A percentile compares a stretch with the other conserved stretches of the same genome.
Evolutionary conservation across 2,797 vertebrate genomes (phyloP).

Genomic region (Anguilla anguilla): DNA sequence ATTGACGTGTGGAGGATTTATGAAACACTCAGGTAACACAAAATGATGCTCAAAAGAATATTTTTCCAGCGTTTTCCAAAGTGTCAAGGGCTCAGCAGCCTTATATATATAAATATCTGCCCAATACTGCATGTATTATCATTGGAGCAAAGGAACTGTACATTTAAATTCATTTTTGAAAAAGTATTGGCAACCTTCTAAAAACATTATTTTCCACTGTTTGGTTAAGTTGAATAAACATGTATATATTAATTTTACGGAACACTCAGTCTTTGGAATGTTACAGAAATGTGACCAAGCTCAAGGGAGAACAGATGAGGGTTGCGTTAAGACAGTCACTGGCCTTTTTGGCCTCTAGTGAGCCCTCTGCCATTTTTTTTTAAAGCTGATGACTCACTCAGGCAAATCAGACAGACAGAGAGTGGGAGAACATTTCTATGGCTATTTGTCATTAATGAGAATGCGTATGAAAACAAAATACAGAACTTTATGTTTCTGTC

Average conservation of each 20-base stretch:
- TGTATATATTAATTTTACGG: slow-evolving; percentile 73
- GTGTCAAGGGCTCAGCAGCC: slow-evolving; percentile 33
- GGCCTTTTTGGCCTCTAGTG: background rate
- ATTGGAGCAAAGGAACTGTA: slow-evolving; percentile 69
- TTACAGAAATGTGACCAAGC: background rate
- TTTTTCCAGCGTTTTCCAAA: slow-evolving; percentile 48
- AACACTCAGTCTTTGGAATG: slow-evolving; percentile 56
- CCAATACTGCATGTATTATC: slow-evolving; percentile 64
- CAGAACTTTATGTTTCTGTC: background rate
- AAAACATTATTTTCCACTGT: slow-evolving; percentile 76
- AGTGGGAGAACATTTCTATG: background rate
- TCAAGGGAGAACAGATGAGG: background rate
- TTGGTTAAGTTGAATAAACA: slow-evolving; percentile 69
- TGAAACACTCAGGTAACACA: slow-evolving; percentile 74
- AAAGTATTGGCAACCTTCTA: slow-evolving; percentile 66
- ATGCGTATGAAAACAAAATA: background rate
- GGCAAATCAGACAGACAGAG: background rate
- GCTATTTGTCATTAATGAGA: background rate
- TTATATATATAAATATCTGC: slow-evolving; percentile 58
- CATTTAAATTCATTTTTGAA: slow-evolving; percentile 71
- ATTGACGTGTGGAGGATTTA: slow-evolving; percentile 70
- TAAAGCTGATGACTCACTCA: background rate
- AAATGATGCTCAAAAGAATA: slow-evolving; percentile 57
- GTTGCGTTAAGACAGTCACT: background rate
- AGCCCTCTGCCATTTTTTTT: background rate